phyloP scores from a whole-genome alignment of 2,888 invertebrate genomes.

The Lordiphosa fenestrarum region DNA sequence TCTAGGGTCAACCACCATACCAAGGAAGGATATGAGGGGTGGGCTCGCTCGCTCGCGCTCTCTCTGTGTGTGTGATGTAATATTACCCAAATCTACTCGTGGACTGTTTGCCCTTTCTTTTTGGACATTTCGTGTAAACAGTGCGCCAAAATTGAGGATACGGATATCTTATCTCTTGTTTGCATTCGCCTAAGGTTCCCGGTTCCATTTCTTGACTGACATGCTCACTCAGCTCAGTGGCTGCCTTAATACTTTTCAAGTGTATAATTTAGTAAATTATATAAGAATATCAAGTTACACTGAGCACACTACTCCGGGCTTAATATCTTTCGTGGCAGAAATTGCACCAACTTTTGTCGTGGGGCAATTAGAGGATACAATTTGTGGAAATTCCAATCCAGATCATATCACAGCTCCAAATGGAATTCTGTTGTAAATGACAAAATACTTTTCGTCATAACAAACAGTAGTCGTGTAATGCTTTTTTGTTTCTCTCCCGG shows the following conservation, averaged over 20 bases:
- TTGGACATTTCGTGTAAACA: slow-evolving; percentile 64
- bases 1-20: slow-evolving; percentile 22
- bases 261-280: slow-evolving; percentile 73
- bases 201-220: slow-evolving; percentile 36
- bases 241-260: slow-evolving; percentile 72
- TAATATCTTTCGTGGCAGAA: slow-evolving; percentile 28
- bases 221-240: slow-evolving; percentile 36
- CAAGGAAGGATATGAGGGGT: slow-evolving; percentile 63
- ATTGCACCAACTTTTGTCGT: slow-evolving; percentile 11
- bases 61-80: slow-evolving; percentile 51
- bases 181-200: slow-evolving; percentile 67
- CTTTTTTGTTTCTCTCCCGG: slow-evolving; percentile 51
- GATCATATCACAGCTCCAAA: slow-evolving; percentile 32
- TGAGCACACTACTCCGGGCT: slow-evolving; percentile 16
- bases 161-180: slow-evolving; percentile 78
- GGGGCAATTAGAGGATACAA: no score
- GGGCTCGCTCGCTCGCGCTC: slow-evolving; percentile 26
- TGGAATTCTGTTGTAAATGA: slow-evolving; percentile 61
- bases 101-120: slow-evolving; percentile 53
- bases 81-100: slow-evolving; percentile 46
- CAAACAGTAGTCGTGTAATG: slow-evolving; percentile 64
- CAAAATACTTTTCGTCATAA: slow-evolving; percentile 47
- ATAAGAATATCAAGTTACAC: slow-evolving; percentile 68
- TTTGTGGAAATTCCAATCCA: not conserved
- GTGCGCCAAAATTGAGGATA: slow-evolving; percentile 56